Conservation (phyloP, 2,888 invertebrate genomes). For the Ormyrus pomaceus region DNA sequence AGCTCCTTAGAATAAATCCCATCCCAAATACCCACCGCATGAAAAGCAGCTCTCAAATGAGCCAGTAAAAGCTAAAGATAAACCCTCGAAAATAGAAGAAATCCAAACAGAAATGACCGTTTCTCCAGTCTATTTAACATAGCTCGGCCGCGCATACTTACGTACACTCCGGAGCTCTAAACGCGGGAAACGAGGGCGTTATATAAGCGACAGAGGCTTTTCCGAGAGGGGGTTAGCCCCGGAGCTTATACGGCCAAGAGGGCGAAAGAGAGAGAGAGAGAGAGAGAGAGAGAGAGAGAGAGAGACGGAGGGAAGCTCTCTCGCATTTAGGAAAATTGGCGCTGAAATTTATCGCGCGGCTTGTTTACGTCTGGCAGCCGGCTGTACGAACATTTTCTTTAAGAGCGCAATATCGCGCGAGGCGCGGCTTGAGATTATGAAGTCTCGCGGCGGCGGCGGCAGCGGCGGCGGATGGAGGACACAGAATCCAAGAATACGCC, state of each 20-base stretch:
- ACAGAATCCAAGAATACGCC: conserved; percentile 30
- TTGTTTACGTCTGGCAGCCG: conserved; percentile 52
- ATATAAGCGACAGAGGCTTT: conserved; percentile 19
- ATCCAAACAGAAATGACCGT: conserved; percentile 28
- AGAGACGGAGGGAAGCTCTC: conserved; percentile 1
- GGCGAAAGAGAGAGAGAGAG: neutral
- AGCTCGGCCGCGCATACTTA: neutral
- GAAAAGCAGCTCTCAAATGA: neutral
- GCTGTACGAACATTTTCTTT: conserved; percentile 42
- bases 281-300: conserved; percentile 12
- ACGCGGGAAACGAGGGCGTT: conserved; percentile 18
- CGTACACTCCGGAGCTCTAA: neutral
- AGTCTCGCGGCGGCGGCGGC: conserved; percentile 8
- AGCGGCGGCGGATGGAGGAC: neutral
- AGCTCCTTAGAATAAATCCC: too few species aligned
- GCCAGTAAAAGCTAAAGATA: neutral
- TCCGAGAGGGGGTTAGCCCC: neutral
- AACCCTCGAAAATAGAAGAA: neutral
- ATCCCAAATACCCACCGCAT: too few species aligned
- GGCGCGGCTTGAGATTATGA: conserved; percentile 43
- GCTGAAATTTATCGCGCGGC: conserved; percentile 51
- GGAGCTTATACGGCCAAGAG: neutral
- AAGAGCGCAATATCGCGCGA: conserved; percentile 42
- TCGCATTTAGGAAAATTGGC: conserved; percentile 54
- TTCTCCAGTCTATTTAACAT: conserved; percentile 38